A percentile compares a stretch with the other conserved stretches of the same genome.
phyloP scores from a whole-genome alignment of 2,888 invertebrate genomes.

The Stenchaetothrips biformis region DNA sequence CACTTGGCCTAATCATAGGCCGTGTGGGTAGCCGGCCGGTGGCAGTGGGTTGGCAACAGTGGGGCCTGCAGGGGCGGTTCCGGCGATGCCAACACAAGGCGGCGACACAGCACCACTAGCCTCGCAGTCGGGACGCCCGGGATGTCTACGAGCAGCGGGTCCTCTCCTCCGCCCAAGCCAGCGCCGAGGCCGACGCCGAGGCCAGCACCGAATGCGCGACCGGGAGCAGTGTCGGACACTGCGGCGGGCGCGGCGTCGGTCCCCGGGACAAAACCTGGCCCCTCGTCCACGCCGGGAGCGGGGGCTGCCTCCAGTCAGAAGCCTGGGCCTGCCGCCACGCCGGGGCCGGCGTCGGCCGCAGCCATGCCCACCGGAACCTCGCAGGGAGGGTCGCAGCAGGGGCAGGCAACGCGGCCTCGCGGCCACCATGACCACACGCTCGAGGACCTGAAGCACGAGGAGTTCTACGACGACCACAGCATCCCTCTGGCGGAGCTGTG shows the following conservation, averaged over 20 bases:
- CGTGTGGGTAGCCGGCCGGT: too few relatives aligned
- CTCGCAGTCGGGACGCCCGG: too few relatives aligned
- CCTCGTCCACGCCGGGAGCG: not conserved
- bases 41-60: too few relatives aligned
- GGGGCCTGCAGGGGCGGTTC: too few relatives aligned
- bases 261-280: not conserved
- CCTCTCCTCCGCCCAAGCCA: too few relatives aligned
- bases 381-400: not conserved
- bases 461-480: slow-evolving; percentile 7
- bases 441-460: slow-evolving; percentile 19
- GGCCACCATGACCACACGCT: slow-evolving; percentile 7
- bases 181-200: too few relatives aligned
- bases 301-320: not conserved
- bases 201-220: too few relatives aligned
- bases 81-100: too few relatives aligned
- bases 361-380: not conserved
- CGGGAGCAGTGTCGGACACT: too few relatives aligned
- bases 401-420: not conserved
- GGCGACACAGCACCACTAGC: too few relatives aligned
- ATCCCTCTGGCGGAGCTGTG: slow-evolving; percentile 8
- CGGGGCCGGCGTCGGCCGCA: not conserved
- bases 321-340: not conserved
- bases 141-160: too few relatives aligned
- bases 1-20: too few relatives aligned
- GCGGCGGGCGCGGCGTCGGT: not conserved